Base-by-base conservation (phyloP, 2,888 invertebrate species). In the Caenorhabditis parvicauda region DNA sequence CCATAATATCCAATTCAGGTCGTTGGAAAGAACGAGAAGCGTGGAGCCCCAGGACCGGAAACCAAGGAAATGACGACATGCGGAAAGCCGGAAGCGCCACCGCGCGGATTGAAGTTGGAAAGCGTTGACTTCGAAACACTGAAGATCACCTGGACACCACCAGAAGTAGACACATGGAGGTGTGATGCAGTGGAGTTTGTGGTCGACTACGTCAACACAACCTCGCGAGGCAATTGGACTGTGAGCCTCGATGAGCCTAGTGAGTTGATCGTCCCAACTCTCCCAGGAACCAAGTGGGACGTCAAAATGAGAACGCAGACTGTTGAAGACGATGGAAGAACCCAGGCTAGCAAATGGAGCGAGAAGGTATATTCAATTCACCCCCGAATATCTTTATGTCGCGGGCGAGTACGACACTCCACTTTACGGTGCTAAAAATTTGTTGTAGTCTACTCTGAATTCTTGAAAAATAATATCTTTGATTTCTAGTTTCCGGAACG, bases 261-360 rank as follows among this genome's bases (percentile, higher is more conserved):
- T 6, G 67, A 66, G 45, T 43, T 70, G 50, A 64, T 67, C 24
- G 55, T 74, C 24, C 62, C 64, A 22, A 73, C 74, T 2, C 60
- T 65, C 37, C 75, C 77, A n/a, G 72, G 72, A 46, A 80, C 80
- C 47, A 75, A 74, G 38, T 81, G 81, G 81, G 73, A 74, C 41
- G 64, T 76, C 54, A 73, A 78, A 60, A 77, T 76, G 69, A 64
- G 74, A 35, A 82, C 81, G 2, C 76, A 81, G 54, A 79, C 81
- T 14, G 68, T 74, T 17, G 79, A 81, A 48, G 80, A 79, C 25
- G 42, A 41, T n/a, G 77, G 72, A 47, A 68, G 67, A 50, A 74
- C 77, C 3, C 76, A 78, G 54, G 60, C 59, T 54, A 65, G 66
- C 43, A 64, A 58, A 28, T 81, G 81, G 81, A 74, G 77, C 43